Conservation (phyloP, 2,797 vertebrate genomes). For the Platyrinchus mystaceus region DNA sequence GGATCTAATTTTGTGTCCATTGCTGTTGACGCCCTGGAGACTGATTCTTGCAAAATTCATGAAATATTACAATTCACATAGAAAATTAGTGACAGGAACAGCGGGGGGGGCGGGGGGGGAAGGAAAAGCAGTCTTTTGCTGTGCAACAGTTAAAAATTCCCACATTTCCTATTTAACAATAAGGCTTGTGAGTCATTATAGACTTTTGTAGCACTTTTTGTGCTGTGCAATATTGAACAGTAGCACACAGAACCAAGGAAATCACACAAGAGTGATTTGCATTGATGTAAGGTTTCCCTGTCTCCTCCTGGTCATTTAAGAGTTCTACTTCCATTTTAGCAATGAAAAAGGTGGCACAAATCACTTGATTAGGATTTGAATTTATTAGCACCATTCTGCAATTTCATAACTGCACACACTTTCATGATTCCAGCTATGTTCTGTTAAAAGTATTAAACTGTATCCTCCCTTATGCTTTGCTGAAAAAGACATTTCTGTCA, state of each 20-base stretch:
- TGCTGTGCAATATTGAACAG: background rate
- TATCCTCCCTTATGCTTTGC: background rate
- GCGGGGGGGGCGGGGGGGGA: background rate
- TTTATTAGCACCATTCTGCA: background rate
- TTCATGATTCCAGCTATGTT: background rate
- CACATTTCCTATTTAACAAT: background rate
- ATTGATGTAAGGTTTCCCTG: background rate
- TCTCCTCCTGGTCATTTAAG: background rate
- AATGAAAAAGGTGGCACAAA: background rate
- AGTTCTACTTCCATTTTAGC: background rate
- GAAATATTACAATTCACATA: background rate
- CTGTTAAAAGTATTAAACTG: background rate
- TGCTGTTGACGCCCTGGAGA: background rate
- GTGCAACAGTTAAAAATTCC: background rate
- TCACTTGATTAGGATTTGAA: background rate
- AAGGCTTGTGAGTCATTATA: background rate
- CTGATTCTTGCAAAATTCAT: background rate
- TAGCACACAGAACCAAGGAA: background rate
- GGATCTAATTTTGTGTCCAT: background rate
- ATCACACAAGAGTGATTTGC: background rate
- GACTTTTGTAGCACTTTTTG: background rate
- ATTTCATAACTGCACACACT: background rate
- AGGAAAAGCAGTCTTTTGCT: background rate
- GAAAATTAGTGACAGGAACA: background rate
- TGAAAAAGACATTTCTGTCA: slow-evolving; percentile 8